phyloP scores from a whole-genome alignment of 2,888 invertebrate species.

The Papilio gigon region DNA sequence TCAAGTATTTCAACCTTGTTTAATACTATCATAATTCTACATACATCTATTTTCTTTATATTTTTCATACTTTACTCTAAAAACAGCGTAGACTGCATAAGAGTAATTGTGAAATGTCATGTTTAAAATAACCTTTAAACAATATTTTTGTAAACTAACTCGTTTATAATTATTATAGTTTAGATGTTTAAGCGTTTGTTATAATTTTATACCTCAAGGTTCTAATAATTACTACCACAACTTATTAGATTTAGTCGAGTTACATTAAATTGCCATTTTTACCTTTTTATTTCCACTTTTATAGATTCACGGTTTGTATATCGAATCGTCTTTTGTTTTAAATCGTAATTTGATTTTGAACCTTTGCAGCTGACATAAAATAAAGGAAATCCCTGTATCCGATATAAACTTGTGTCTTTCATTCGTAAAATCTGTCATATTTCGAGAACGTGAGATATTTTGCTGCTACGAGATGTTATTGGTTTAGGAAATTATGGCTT shows the following conservation, averaged over 20 bases:
- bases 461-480: background rate
- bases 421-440: constrained; percentile 11
- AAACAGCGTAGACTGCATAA: too few species aligned
- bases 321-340: constrained; percentile 11
- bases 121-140: too few species aligned
- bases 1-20: constrained; percentile 10
- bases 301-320: constrained; percentile 6
- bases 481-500: constrained; percentile 4
- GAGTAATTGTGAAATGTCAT: too few species aligned
- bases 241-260: too few species aligned
- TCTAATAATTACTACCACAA: too few species aligned
- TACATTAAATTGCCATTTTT: too few species aligned
- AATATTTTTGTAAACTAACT: too few species aligned
- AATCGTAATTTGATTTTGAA: constrained; percentile 20
- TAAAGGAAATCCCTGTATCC: constrained; percentile 14
- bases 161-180: too few species aligned
- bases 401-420: constrained; percentile 2
- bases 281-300: constrained; percentile 18
- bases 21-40: background rate
- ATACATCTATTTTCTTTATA: background rate
- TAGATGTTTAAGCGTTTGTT: too few species aligned
- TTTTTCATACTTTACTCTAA: too few species aligned
- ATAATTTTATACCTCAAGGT: too few species aligned
- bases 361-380: constrained; percentile 17
- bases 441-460: constrained; percentile 6